Evolutionary conservation across 30 jellyfish, hydroid and myxozoan species (phyloP).

Genomic region (Clytia hemisphaerica): DNA sequence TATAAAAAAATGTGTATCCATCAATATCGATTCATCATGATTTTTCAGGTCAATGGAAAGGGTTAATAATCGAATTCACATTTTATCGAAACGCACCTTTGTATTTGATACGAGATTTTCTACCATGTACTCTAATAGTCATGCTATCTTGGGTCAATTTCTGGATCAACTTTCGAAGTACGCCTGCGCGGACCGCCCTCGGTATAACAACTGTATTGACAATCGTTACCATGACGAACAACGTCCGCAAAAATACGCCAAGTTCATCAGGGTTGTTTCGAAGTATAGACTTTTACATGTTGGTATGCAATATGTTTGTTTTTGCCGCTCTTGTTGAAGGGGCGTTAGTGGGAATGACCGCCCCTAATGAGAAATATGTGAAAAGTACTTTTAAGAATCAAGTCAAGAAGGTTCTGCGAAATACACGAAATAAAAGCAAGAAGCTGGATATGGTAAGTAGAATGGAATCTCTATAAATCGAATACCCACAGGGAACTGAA

Average conservation of each 20-base stretch:
- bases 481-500: too few species aligned
- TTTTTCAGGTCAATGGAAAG: slow-evolving; percentile 8
- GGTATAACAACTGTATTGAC: slow-evolving; percentile 48
- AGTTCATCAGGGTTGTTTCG: slow-evolving; percentile 20
- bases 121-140: slow-evolving; percentile 36
- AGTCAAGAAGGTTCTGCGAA: too few species aligned
- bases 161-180: slow-evolving; percentile 33
- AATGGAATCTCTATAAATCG: too few species aligned
- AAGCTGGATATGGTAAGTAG: too few species aligned
- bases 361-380: too few species aligned
- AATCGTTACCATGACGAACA: slow-evolving; percentile 28
- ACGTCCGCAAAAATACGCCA: background rate
- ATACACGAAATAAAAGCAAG: too few species aligned
- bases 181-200: slow-evolving; percentile 44
- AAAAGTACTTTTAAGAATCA: too few species aligned
- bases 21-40: too few species aligned
- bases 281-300: slow-evolving; percentile 21
- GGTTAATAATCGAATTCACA: slow-evolving; percentile 5
- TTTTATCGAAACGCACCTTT: slow-evolving; percentile 21
- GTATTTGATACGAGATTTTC: slow-evolving; percentile 31
- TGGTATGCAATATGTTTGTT: slow-evolving; percentile 33
- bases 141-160: slow-evolving; percentile 35
- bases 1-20: too few species aligned
- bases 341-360: slow-evolving; percentile 28
- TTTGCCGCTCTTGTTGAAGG: slow-evolving; percentile 24